Evolutionary conservation across 2,888 invertebrate genomes (phyloP), one percentile per base, ranked within the genome.

Genomic region (Hemicrepidius hirtus): DNA sequence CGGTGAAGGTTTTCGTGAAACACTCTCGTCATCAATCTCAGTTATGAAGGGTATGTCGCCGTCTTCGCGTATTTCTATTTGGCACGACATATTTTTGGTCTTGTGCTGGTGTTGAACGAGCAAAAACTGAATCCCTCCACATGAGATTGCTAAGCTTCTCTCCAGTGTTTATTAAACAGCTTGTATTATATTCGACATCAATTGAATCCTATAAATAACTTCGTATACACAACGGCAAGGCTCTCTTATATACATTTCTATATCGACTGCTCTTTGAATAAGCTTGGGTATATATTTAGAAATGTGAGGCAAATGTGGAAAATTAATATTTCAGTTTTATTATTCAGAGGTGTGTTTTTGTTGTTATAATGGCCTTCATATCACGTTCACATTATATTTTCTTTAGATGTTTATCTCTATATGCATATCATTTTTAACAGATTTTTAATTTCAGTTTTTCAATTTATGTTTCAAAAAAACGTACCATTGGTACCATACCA

Each of bases 191-290:
- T 60, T 60, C 44, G 37, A 68, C 68, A 68, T 68, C 68, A 62
- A 68, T 68, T 68, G 68, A 62, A 60, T 20, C 50, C 68, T 68
- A 68, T 68, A 60, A 68, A 68, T 68, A 68, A 68, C 68, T 60
- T 62, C 50, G 53, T 53, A 40, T 68, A 62, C 53, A 68, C 41
- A 28, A 7, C 53, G n/a, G 44, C 55, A 59, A 46, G 41, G 44
- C 59, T 67, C 46, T 46, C 40, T 13, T 68, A 59, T 40, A 63
- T 40, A 62, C 37, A 57, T 60, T 64, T 59, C 44, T 32, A 57
- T 68, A 68, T 68, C 59, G 68, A 59, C 68, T 40, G 44, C 60
- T 50, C 50, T 60, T 60, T 44, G 24, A 60, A 44, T 44, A 41
- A 44, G 21, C 41, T 35, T 57, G 35, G 28, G 35, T 37, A 21